Evolutionary conservation across 2,797 vertebrate species (phyloP), one percentile per base, ranked within the genome.

Genomic region (Yasuhikotakia modesta): DNA sequence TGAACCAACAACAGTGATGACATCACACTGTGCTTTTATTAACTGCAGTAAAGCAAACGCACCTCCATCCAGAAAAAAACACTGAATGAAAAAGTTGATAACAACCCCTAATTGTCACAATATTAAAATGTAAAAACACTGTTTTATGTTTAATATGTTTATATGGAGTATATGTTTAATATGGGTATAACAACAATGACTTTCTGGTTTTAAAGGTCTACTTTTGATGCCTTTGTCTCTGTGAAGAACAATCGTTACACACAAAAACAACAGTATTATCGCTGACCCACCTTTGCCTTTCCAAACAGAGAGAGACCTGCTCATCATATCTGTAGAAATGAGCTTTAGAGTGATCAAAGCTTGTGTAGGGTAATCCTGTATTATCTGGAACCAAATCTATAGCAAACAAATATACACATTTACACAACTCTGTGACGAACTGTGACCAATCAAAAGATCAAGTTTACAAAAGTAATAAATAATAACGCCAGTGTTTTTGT

Each of bases 321-420:
- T 99, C 97, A 2, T 99, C 97, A 0, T 98, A 98, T 91, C 96
- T 95, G 87, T 98, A 98, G 83, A 98, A 99, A 85, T 99, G 97
- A 27, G 97, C 96, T 55, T 97, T 97, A 0, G 96, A 96, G 86
- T 98, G 95, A 86, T 98, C 96, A 0, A 98, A 98, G 84, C 95
- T 95, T 66, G 95, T 96, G 89, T 94, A 96, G 0, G 97, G 96
- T 85, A 98, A 92, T 82, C 96, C 96, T 75, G 95, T 87, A 32
- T 93, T 91, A 81, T 96, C 95, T 0, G 95, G 92, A 55, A 96
- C 88, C 1, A 92, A 89, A 80, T 97, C 97, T 98, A 39, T 21
- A 7, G 39, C 12, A 46, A 80, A 82, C 17, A 64, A 64, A 70
- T 53, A 45, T 4, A 45, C 16, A 39, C 3, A 65, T n/a, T 30